Evolutionary conservation across 2,113 vertebrate species (phyloP), one percentile per base, ranked within the genome.

Genomic region (Petaurus breviceps): DNA sequence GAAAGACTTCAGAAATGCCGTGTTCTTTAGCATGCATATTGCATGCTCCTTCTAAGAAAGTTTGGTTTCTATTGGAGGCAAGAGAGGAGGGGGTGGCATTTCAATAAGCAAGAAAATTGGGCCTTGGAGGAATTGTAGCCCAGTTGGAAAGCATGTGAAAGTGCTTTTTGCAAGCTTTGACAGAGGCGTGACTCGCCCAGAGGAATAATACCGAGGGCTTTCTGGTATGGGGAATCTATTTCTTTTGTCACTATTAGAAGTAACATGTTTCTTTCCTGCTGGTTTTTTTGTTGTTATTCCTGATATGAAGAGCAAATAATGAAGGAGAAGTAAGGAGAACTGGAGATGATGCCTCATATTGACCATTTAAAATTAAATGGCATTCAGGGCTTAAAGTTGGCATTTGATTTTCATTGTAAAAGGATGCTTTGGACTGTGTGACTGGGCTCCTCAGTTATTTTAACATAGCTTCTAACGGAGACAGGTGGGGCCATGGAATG

Each of bases 71-170:
- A 95, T 89, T 37, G 53, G 8, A 50, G 57, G 26, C 25, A 57
- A 91, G 26, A 54, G 84, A 84, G 19, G 68, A 84, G n/a, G 68
- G 68, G 68, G n/a, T 22, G 7, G n/a, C 68, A 84, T 84, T 84
- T 84, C 68, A 84, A 84, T 43, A 84, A 43, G 68, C 68, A 84
- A 84, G 68, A 84, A 43, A 84, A 84, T 84, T 84, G 68, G 68
- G 16, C 68, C 68, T 84, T 84, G n/a, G 68, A 92, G 92, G 92
- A 91, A 91, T 94, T 89, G n/a, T 92, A 25, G 94, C 7, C 54
- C 51, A 61, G 50, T 53, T 53, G 43, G 19, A 92, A 89, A 84
- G 90, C 5, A 11, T 28, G 3, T 22, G 25, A 53, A 53, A 43
- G 24, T 93, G 28, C 37, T 61, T 89, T 93, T 43, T n/a, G 23